phyloP scores from a whole-genome alignment of 2,888 invertebrate genomes.

The Leucoma salicis region DNA sequence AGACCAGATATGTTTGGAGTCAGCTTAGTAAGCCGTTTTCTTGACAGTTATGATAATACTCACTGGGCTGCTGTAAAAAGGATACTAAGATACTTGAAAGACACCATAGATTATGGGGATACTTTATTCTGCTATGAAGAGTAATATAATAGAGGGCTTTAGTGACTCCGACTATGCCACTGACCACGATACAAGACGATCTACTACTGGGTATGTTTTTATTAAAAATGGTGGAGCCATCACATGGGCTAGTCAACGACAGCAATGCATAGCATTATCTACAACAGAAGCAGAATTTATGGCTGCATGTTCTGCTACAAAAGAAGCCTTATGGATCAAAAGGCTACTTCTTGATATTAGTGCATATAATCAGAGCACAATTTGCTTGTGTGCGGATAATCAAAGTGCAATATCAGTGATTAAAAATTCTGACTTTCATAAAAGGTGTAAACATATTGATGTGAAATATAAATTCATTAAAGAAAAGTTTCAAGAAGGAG shows the following conservation, averaged over 20 bases:
- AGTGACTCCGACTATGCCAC: constrained; percentile 25
- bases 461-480: constrained; percentile 14
- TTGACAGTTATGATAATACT: constrained; percentile 9
- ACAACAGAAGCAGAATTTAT: constrained; percentile 14
- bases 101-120: constrained; percentile 3
- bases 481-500: constrained; percentile 10
- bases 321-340: constrained; percentile 5
- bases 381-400: constrained; percentile 6
- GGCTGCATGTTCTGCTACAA: constrained; percentile 8
- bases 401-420: constrained; percentile 9
- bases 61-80: constrained; percentile 20
- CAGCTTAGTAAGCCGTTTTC: constrained; percentile 19
- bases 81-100: constrained; percentile 13
- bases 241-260: constrained; percentile 12
- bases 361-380: constrained; percentile 6
- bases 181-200: constrained; percentile 10
- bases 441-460: constrained; percentile 17
- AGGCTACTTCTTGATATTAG: constrained; percentile 4
- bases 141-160: constrained; percentile 9
- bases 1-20: constrained; percentile 24
- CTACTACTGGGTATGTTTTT: constrained; percentile 14
- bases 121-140: not conserved
- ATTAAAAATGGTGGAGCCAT: constrained; percentile 13
- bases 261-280: constrained; percentile 12
- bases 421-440: constrained; percentile 3